These are phyloP conservation scores for Coregonus sp. DNA, from an alignment of 2,797 vertebrate genomes.

Conservation along the genomic window DNA sequence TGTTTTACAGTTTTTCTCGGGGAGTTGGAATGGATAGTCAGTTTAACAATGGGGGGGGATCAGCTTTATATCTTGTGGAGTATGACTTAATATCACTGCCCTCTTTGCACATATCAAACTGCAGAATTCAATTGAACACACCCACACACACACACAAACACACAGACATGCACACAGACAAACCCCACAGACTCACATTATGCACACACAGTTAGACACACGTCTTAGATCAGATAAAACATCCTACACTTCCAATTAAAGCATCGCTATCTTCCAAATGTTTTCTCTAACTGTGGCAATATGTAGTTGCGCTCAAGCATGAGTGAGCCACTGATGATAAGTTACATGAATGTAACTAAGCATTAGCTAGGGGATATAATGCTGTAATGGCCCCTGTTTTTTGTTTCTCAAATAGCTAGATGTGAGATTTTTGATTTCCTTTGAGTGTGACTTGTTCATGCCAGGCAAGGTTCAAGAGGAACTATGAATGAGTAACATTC, in stretches of 20 bases:
- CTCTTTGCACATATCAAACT: constrained; percentile 57
- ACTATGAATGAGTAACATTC: too few relatives aligned
- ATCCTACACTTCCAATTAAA: constrained; percentile 46
- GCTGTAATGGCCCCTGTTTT: not conserved
- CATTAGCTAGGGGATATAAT: not conserved
- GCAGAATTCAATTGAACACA: constrained; percentile 66
- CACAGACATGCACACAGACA: not conserved
- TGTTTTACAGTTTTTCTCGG: not conserved
- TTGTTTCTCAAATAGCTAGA: not conserved
- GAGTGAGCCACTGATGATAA: constrained; percentile 26
- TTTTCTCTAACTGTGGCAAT: not conserved
- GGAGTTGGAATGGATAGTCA: not conserved
- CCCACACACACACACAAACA: constrained; percentile 17
- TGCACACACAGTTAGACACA: constrained; percentile 60
- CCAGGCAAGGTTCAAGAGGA: not conserved
- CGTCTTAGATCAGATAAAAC: constrained; percentile 68
- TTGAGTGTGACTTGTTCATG: too few relatives aligned
- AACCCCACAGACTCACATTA: constrained; percentile 36
- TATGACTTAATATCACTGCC: constrained; percentile 74
- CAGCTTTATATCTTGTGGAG: constrained; percentile 56
- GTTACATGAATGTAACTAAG: constrained; percentile 4
- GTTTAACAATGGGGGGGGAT: constrained; percentile 37
- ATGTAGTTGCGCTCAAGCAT: constrained; percentile 14
- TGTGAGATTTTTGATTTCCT: not conserved
- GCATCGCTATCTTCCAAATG: constrained; percentile 12